Conservation (phyloP, 1,140 invertebrate genomes). For the Drosophila sucinea region DNA sequence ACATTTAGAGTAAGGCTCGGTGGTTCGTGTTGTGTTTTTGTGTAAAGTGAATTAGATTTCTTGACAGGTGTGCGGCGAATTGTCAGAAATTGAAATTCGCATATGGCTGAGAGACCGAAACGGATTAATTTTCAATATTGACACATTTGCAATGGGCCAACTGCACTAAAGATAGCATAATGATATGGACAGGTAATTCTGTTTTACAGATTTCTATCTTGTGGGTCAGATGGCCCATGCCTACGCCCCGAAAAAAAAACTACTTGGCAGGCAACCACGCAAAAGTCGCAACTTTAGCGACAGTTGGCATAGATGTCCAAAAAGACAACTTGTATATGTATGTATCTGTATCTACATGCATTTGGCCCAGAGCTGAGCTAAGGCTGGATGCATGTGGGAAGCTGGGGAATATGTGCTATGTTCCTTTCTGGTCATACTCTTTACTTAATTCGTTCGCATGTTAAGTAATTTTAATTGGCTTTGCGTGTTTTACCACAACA, state of each 20-base stretch:
- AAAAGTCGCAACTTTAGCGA: slow-evolving; percentile 18
- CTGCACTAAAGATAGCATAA: slow-evolving; percentile 10
- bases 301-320: slow-evolving; percentile 24
- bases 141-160: slow-evolving; percentile 14
- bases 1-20: not conserved
- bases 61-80: slow-evolving; percentile 16
- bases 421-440: slow-evolving; percentile 20
- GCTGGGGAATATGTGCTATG: slow-evolving; percentile 13
- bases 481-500: slow-evolving; percentile 26
- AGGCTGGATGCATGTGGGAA: slow-evolving; percentile 17
- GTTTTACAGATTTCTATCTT: slow-evolving; percentile 14
- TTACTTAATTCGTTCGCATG: slow-evolving; percentile 24
- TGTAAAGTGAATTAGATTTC: slow-evolving; percentile 13
- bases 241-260: slow-evolving; percentile 10
- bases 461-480: slow-evolving; percentile 28
- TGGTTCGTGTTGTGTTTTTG: slow-evolving; percentile 1
- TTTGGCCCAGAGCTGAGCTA: not conserved
- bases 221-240: slow-evolving; percentile 17
- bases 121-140: slow-evolving; percentile 12
- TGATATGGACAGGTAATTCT: slow-evolving; percentile 17
- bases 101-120: not conserved
- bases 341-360: not conserved
- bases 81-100: not conserved
- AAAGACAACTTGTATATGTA: slow-evolving; percentile 16
- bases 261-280: slow-evolving; percentile 14